These are phyloP conservation scores for Solen grandis DNA, from an alignment of 1,140 invertebrate genomes.

Conservation along the genomic window DNA sequence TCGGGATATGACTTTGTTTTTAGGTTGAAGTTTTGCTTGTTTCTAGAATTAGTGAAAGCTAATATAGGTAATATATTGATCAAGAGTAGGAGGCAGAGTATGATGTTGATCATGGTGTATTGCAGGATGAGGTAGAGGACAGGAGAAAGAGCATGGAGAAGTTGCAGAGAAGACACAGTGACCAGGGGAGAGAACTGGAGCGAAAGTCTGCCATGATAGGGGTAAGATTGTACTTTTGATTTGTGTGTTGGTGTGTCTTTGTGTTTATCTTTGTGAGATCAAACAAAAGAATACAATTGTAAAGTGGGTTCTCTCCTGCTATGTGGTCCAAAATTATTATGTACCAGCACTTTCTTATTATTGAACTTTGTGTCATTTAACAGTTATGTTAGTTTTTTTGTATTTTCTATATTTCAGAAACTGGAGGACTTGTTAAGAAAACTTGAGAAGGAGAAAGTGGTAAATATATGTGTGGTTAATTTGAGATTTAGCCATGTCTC, in stretches of 20 bases:
- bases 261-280: not conserved
- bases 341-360: not conserved
- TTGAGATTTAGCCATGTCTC: not conserved
- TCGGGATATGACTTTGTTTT: too few species aligned
- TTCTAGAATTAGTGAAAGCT: too few species aligned
- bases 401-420: conserved; percentile 59
- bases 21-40: too few species aligned
- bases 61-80: too few species aligned
- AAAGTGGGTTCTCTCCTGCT: not conserved
- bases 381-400: not conserved
- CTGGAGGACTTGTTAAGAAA: conserved; percentile 64
- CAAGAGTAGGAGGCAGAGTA: too few species aligned
- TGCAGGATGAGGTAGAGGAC: conserved; percentile 75
- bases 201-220: conserved; percentile 67
- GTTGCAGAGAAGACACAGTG: conserved; percentile 59
- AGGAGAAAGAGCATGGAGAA: conserved; percentile 65
- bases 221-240: too few species aligned
- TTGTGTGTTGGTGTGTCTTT: too few species aligned
- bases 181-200: conserved; percentile 61
- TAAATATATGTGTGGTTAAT: not conserved
- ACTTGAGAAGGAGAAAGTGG: conserved; percentile 62
- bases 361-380: not conserved
- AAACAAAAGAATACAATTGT: not conserved
- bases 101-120: too few species aligned
- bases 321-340: not conserved